Conservation (phyloP, 2,797 vertebrate genomes). For the Jordanella pulchra region DNA sequence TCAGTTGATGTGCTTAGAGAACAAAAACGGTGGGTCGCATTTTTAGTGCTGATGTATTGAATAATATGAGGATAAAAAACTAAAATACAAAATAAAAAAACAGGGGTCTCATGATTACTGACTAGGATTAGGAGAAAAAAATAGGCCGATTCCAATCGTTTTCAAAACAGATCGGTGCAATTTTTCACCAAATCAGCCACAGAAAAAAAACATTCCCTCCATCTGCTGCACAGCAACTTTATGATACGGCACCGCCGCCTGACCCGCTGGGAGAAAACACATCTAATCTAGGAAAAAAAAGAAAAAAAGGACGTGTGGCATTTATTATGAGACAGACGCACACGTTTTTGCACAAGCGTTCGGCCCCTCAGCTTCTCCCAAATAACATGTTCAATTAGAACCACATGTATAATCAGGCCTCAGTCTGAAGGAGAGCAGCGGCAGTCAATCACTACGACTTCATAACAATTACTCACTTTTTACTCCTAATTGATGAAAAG, state of each 20-base stretch:
- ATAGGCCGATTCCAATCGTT: background rate
- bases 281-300: constrained; percentile 69
- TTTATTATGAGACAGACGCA: constrained; percentile 59
- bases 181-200: background rate
- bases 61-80: too few relatives aligned
- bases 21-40: background rate
- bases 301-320: constrained; percentile 50
- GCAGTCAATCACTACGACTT: constrained; percentile 64
- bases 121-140: background rate
- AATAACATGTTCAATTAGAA: constrained; percentile 85
- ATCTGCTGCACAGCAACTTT: constrained; percentile 22
- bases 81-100: too few relatives aligned
- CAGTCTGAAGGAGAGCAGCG: constrained; percentile 63
- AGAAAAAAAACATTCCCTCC: background rate
- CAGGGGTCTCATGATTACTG: background rate
- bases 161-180: background rate
- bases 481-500: background rate
- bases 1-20: background rate
- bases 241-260: constrained; percentile 45
- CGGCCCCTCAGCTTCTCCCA: constrained; percentile 63
- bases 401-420: constrained; percentile 82
- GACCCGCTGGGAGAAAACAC: constrained; percentile 40
- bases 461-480: constrained; percentile 46
- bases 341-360: constrained; percentile 45
- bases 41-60: background rate